Base-by-base conservation (phyloP, 2,113 vertebrate species). In the Calyptomena viridis region DNA sequence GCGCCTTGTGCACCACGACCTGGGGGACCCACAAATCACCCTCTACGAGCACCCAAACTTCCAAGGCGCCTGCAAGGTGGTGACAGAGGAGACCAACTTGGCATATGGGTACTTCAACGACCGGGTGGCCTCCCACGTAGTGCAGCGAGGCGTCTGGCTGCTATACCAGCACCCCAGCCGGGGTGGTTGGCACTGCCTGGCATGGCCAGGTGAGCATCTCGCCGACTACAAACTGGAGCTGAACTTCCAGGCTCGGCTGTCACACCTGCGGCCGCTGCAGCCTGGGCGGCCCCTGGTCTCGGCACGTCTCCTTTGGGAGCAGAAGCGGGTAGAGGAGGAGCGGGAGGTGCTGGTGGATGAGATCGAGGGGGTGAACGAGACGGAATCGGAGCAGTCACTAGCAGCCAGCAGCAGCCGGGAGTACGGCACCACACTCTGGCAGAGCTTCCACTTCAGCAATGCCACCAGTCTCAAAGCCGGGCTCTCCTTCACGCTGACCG, bases 401-500 rank as follows among this genome's bases (percentile, higher is more conserved):
- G 74, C 96, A 0, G 93, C 95, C 91, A 94, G 89, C 95, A 97
- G 94, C 92, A 96, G 91, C 63, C 95, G 97, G 37, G 97, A 98
- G 73, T 97, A 97, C 3, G 1, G 42, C 33, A 93, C 96, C 69
- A 94, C 85, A 0, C 91, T 94, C n/a, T 92, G 95, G 92, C 97
- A 97, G 87, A 97, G 95, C 83, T 97, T 97, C 90, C 94, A 72
- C 46, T 97, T 97, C 90, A 96, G 96, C 93, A 96, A 97, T 1
- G 47, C 81, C 87, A 97, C 94, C 39, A 95, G 78, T 55, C 86
- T 97, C 37, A 95, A 88, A 75, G 94, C 94, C 0, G 96, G 97
- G 46, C 93, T 97, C n/a, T 82, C 96, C 72, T 97, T 97, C 96
- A 95, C 94, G 2, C 73, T 97, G 75, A 67, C 87, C 0, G 84